phyloP scores from a whole-genome alignment of 2,113 vertebrate genomes.

The Podocnemis expansa region DNA sequence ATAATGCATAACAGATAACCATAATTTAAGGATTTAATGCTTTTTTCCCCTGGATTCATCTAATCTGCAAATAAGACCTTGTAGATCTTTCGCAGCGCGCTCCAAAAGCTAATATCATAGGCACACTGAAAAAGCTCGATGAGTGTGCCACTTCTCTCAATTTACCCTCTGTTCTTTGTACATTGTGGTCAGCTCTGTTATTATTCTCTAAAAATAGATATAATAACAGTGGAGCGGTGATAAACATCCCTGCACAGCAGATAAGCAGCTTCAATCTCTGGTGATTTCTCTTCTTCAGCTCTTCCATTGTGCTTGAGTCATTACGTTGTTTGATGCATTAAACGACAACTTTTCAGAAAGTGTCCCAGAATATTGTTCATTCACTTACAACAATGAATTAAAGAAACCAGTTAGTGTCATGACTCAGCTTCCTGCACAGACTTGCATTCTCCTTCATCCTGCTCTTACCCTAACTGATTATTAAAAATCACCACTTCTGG shows the following conservation, averaged over 20 bases:
- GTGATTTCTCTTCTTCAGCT: not conserved
- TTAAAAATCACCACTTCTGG: conserved; percentile 6
- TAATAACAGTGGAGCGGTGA: not conserved
- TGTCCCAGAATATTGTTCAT: not conserved
- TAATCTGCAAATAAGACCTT: not conserved
- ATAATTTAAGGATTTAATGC: not conserved
- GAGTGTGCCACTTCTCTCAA: not conserved
- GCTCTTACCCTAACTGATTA: not conserved
- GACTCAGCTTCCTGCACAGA: not conserved
- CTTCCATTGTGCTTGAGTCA: not conserved
- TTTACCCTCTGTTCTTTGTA: not conserved
- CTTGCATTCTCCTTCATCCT: not conserved
- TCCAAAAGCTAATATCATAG: not conserved
- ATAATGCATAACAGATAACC: not conserved
- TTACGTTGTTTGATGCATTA: not conserved
- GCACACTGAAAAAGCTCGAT: not conserved
- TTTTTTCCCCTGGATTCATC: not conserved
- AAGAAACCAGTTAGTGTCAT: not conserved
- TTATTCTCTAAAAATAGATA: not conserved
- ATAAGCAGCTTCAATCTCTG: not conserved
- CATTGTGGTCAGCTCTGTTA: not conserved
- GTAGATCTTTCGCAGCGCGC: not conserved
- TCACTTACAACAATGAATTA: not conserved
- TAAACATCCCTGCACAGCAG: not conserved
- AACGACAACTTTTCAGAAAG: not conserved